Conservation (phyloP, 2,113 vertebrate species). For the Saiga tatarica region DNA sequence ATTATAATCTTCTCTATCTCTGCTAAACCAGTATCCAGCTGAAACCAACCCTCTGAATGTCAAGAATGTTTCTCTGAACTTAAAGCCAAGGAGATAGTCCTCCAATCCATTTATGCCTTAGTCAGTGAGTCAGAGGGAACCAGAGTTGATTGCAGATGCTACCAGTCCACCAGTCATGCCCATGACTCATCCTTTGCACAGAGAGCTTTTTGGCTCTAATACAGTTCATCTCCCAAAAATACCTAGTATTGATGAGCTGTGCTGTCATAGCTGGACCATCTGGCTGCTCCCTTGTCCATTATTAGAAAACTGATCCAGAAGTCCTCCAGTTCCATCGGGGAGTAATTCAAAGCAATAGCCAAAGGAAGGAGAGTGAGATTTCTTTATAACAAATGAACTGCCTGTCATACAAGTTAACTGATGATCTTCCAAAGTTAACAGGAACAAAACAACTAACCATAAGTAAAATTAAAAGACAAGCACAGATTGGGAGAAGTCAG, state of each 20-base stretch:
- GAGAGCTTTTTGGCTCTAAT: neutral
- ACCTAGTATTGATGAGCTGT: slow-evolving; percentile 4
- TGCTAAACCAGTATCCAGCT: neutral
- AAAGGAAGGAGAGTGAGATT: neutral
- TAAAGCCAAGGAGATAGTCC: slow-evolving; percentile 22
- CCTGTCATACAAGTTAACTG: neutral
- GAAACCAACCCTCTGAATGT: neutral
- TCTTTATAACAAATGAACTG: slow-evolving; percentile 48
- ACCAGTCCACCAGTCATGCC: neutral
- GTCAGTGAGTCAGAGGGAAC: slow-evolving; percentile 46
- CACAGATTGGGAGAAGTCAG: neutral
- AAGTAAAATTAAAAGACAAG: slow-evolving; percentile 21
- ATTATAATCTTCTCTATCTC: neutral
- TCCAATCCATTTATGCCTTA: neutral
- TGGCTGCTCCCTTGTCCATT: slow-evolving; percentile 35
- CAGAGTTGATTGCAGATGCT: neutral
- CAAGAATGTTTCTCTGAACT: neutral
- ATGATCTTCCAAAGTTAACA: slow-evolving; percentile 34
- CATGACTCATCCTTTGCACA: slow-evolving; percentile 23
- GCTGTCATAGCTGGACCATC: slow-evolving; percentile 18
- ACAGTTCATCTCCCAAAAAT: slow-evolving; percentile 49
- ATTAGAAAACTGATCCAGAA: slow-evolving; percentile 33
- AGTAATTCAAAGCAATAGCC: slow-evolving; percentile 48
- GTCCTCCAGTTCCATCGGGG: neutral
- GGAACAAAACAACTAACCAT: neutral